These are phyloP conservation scores for Drosophila borborema DNA, from an alignment of 2,888 invertebrate species.

Conservation along the genomic window DNA sequence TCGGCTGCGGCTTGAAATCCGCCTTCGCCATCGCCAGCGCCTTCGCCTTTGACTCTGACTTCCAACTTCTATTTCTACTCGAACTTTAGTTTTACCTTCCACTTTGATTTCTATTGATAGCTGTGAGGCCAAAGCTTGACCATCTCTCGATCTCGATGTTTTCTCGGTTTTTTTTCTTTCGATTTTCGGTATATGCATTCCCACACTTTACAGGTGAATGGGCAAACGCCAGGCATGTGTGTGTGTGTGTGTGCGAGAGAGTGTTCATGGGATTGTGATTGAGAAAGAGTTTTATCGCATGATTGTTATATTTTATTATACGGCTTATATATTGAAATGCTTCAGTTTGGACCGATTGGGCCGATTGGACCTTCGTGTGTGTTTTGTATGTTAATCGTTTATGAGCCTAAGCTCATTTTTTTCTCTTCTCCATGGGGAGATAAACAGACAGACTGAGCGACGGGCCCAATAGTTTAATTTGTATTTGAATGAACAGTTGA, in stretches of 20 bases:
- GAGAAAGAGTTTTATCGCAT: slow-evolving; percentile 81
- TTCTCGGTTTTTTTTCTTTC: slow-evolving; percentile 46
- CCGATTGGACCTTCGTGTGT: slow-evolving; percentile 72
- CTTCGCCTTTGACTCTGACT: slow-evolving; percentile 29
- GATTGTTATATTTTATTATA: slow-evolving; percentile 81
- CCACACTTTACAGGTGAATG: slow-evolving; percentile 83
- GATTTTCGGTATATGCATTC: slow-evolving; percentile 70
- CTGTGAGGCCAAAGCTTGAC: slow-evolving; percentile 57
- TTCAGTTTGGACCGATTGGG: slow-evolving; percentile 64
- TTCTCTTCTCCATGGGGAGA: slow-evolving; percentile 18
- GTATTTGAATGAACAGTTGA: slow-evolving; percentile 81
- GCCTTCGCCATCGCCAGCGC: slow-evolving; percentile 17
- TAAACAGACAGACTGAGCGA: slow-evolving; percentile 38
- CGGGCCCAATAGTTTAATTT: slow-evolving; percentile 80
- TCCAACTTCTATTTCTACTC: slow-evolving; percentile 46
- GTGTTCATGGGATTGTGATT: slow-evolving; percentile 52
- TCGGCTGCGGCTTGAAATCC: slow-evolving; percentile 6
- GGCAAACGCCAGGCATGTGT: slow-evolving; percentile 37
- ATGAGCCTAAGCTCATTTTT: slow-evolving; percentile 71
- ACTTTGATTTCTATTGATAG: slow-evolving; percentile 76
- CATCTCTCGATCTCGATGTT: slow-evolving; percentile 59
- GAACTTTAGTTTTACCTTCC: slow-evolving; percentile 51
- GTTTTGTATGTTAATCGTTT: slow-evolving; percentile 82
- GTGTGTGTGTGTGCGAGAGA: slow-evolving; percentile 19
- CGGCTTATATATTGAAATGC: slow-evolving; percentile 79